Conservation (phyloP, 1,140 invertebrate genomes). For the Calliphora vicina region DNA sequence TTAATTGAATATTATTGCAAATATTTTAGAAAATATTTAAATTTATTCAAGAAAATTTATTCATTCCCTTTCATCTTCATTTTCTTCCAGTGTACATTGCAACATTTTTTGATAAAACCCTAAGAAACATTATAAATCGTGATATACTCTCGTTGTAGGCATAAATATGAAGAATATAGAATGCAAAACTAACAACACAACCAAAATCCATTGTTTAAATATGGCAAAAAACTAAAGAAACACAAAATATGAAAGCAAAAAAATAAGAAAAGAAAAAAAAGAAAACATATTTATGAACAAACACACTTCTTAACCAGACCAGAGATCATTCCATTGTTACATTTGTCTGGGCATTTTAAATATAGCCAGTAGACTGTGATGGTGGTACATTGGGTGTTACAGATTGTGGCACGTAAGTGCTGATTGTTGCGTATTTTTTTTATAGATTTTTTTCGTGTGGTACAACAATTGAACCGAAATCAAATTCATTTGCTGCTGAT, state of each 20-base stretch:
- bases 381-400: constrained; percentile 3
- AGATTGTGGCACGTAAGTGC: neutral
- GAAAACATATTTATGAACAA: neutral
- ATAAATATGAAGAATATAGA: constrained; percentile 13
- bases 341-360: neutral
- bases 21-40: no score
- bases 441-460: neutral
- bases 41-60: no score
- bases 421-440: neutral
- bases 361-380: neutral
- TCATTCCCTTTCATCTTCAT: no score
- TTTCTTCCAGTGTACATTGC: no score
- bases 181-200: neutral
- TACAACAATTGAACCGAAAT: neutral
- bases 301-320: constrained; percentile 3
- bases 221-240: neutral
- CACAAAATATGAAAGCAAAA: neutral
- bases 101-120: neutral
- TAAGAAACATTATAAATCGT: constrained; percentile 20
- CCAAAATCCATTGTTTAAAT: neutral
- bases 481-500: neutral
- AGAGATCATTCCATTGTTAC: neutral
- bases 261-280: neutral
- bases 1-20: no score
- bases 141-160: neutral